Base-by-base conservation (phyloP, 2,888 invertebrate species). In the Unio pictorum region DNA sequence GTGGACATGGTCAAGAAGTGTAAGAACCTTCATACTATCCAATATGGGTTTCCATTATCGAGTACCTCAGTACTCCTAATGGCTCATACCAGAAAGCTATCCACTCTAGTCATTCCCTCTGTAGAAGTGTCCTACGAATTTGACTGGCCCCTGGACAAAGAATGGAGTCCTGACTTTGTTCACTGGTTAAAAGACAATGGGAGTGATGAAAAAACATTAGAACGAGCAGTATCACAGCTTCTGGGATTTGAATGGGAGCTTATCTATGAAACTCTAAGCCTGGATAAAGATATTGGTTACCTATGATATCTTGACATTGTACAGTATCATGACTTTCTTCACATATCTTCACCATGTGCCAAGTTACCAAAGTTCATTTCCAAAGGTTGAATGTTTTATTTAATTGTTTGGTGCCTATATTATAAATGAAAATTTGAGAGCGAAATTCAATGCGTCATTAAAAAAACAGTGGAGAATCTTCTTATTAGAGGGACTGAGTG, bases 31-130 rank as follows among this genome's bases (percentile, higher is more conserved):
- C 71, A 75, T 57, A 71, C 74, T 5, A 60, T 82, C 15, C 71
- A 74, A 28, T 82, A 80, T 71, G 81, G 82, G 4, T 82, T 82
- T 69, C 82, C 81, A 17, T 66, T 82, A 28, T 81, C 82, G 23
- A 81, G 81, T 65, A 79, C 81, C 18, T 68, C 80, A 18, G 69
- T 82, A 18, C 64, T 82, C 11, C 70, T 81, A 26, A 69, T 82
- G n/a, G 79, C 77, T 2, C 69, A 72, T 28, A 71, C 74, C 57
- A 76, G 80, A 66, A 81, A 76, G 66, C 63, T 82, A n/a, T 62
- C 73, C 54, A 73, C 70, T 63, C 74, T 82, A 20, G 65, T 76
- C 18, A 66, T 82, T 7, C 82, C 75, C 45, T 66, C 72, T 58
- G 76, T 79, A 2, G 81, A 81, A 64, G 77, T 82, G 11, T 79